These are phyloP conservation scores for Rhipidura dahli DNA, from an alignment of 2,113 vertebrate species.

Conservation along the genomic window DNA sequence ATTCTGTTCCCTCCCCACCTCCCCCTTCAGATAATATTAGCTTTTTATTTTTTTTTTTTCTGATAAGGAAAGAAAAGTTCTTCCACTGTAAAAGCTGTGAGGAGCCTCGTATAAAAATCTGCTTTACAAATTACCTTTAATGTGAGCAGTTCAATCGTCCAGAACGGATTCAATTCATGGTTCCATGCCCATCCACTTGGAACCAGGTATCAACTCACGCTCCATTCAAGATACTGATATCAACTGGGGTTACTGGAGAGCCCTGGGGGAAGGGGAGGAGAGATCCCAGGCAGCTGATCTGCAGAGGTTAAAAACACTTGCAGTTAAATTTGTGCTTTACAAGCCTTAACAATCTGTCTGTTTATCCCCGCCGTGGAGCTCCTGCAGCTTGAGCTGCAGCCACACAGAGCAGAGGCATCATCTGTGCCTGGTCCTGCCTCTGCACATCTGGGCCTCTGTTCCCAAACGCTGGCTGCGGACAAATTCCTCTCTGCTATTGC, in stretches of 20 bases:
- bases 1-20: neutral
- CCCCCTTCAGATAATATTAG: constrained; percentile 22
- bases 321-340: neutral
- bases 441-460: neutral
- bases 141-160: neutral
- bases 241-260: neutral
- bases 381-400: neutral
- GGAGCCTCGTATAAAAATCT: constrained; percentile 4
- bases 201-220: neutral
- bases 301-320: neutral
- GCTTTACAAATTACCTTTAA: constrained; percentile 34
- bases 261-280: neutral
- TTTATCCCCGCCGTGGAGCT: neutral
- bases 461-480: neutral
- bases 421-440: neutral
- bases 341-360: neutral
- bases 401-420: neutral
- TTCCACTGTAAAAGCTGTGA: neutral
- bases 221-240: neutral
- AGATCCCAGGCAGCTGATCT: neutral
- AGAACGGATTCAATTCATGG: neutral
- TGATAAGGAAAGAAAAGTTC: constrained; percentile 36
- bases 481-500: neutral
- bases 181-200: neutral
- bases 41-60: neutral